Evolutionary conservation across 2,888 invertebrate genomes (phyloP), one percentile per base, ranked within the genome.

Genomic region (Cecidostiba fungosa): DNA sequence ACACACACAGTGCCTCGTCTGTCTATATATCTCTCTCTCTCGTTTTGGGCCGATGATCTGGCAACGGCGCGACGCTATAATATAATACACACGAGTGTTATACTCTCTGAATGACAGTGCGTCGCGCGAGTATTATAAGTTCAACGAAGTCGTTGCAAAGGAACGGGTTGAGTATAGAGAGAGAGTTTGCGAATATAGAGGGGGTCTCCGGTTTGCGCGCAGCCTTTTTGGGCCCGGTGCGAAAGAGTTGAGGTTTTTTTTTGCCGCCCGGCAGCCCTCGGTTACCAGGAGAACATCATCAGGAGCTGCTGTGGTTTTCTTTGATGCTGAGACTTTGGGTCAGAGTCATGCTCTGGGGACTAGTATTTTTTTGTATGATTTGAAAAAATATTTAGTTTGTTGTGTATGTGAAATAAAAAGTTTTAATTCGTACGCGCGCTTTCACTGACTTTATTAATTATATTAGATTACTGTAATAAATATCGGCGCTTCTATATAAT

Each of bases 1-100:
- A n/a, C n/a, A 43, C 23, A 6, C 54, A 59, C 8, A 59, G 54
- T 72, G 26, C 69, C 59, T 59, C 73, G 10, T 10, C 16, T 6
- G n/a, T 26, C 32, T 23, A 1, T 43, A 5, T 4, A 66, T 59
- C 43, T 47, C 26, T 77, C 78, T 74, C 19, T n/a, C 66, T 76
- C 50, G 3, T 77, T 83, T 36, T 43, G 66, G 66, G 72, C 32
- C 54, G 32, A 62, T 54, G 70, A 82, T 82, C 78, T 85, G 85
- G 82, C 85, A 82, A 82, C 85, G 23, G 29, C 70, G 77, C 72
- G 19, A 23, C 36, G 26, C 54, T 39, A 14, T 72, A 59, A 14
- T 72, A 59, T 72, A 32, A 16, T 50, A 50, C 16, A 8, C 59
- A n/a, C 39, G 8, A 69, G 54, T 74, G n/a, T 43, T 43, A 3